These are phyloP conservation scores for Mandrillus leucophaeus DNA, from an alignment of 2,113 vertebrate genomes.

Conservation along the genomic window DNA sequence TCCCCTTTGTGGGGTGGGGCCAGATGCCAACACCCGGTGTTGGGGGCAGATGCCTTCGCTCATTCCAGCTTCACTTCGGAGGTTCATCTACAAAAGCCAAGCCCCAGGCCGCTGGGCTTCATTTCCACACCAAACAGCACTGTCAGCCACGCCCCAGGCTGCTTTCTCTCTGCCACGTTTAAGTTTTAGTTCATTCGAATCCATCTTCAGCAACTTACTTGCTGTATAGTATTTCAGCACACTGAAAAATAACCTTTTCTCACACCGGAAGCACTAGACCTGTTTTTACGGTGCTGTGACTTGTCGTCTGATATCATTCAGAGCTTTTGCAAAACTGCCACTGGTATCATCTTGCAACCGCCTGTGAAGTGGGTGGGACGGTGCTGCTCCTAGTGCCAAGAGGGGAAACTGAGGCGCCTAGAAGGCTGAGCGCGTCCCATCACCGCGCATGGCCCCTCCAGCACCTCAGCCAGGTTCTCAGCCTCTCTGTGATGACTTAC, in stretches of 20 bases:
- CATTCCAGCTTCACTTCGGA: fast-evolving
- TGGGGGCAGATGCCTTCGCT: not conserved
- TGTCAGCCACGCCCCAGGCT: not conserved
- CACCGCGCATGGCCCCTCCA: not conserved
- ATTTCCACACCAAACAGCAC: not conserved
- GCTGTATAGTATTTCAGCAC: not conserved
- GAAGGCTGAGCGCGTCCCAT: fast-evolving
- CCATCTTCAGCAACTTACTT: not conserved
- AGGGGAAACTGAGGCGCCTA: not conserved
- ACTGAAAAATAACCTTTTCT: not conserved
- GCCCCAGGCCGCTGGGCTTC: not conserved
- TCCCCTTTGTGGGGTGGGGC: not conserved
- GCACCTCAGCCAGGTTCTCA: not conserved
- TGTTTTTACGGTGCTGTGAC: not conserved
- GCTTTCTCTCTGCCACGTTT: not conserved
- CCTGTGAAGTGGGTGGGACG: not conserved
- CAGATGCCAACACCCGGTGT: no score
- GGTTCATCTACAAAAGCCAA: not conserved
- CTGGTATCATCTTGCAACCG: not conserved
- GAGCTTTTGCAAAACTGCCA: not conserved
- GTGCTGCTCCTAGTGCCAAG: not conserved
- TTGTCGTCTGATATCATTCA: not conserved
- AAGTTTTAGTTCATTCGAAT: not conserved
- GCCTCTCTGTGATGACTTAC: not conserved
- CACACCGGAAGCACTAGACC: not conserved